These are phyloP conservation scores for Puma concolor DNA, from an alignment of 2,113 vertebrate species.

Conservation along the genomic window DNA sequence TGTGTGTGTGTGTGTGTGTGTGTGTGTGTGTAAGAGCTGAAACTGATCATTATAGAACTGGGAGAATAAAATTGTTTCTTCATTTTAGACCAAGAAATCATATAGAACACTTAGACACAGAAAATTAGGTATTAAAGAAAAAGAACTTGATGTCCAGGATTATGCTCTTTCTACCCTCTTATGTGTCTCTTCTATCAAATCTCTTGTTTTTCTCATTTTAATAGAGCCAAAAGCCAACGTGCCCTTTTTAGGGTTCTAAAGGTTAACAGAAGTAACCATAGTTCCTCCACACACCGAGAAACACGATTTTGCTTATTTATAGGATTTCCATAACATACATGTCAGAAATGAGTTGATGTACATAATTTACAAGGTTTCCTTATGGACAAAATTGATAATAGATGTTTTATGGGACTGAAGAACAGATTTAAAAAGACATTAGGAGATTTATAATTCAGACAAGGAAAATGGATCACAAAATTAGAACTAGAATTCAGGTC, in stretches of 20 bases:
- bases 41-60: background rate
- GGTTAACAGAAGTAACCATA: background rate
- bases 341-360: background rate
- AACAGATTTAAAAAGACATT: background rate
- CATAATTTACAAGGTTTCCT: background rate
- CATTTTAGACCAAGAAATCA: conserved; percentile 8
- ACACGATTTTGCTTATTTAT: conserved; percentile 5
- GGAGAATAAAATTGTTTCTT: background rate
- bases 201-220: background rate
- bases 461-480: background rate
- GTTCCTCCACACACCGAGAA: conserved; percentile 13
- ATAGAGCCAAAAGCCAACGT: background rate
- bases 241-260: background rate
- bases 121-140: background rate
- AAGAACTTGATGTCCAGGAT: background rate
- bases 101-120: background rate
- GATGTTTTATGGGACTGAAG: background rate
- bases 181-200: background rate
- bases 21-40: background rate
- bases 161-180: conserved; percentile 4
- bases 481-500: background rate
- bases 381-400: background rate
- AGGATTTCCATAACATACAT: background rate
- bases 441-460: conserved; percentile 6
- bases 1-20: background rate